These are phyloP conservation scores for Propithecus deckenii DNA, from an alignment of 2,797 vertebrate genomes.

Conservation along the genomic window DNA sequence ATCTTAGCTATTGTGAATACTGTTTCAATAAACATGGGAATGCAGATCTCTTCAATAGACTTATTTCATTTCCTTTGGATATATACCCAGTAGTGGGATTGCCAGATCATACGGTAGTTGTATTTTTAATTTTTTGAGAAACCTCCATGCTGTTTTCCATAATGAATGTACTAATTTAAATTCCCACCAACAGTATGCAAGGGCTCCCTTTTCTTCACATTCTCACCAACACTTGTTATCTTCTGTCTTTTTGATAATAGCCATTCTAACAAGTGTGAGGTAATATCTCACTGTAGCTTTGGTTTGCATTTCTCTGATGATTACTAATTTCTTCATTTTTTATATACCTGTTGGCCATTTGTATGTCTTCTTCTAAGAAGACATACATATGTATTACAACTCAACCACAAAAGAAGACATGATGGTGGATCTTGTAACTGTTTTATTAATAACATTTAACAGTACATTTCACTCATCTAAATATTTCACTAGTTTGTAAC, in stretches of 20 bases:
- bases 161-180: background rate
- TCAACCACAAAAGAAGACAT: background rate
- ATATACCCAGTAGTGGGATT: background rate
- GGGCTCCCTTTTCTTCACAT: background rate
- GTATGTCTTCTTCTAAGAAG: background rate
- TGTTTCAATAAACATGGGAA: background rate
- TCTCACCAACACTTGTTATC: background rate
- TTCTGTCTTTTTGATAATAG: background rate
- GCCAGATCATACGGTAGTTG: background rate
- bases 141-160: background rate
- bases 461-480: background rate
- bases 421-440: background rate
- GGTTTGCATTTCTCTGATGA: background rate
- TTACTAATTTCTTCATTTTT: background rate
- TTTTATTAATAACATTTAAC: slow-evolving; percentile 14
- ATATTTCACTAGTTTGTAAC: background rate
- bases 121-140: background rate
- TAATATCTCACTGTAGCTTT: background rate
- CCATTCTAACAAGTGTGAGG: background rate
- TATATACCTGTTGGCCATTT: background rate
- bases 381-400: background rate
- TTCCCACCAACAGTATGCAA: background rate
- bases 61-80: background rate
- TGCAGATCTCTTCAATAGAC: no score
- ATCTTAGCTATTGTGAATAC: background rate